These are phyloP conservation scores for Euplagia quadripunctaria DNA, from an alignment of 2,888 invertebrate genomes.

Conservation along the genomic window DNA sequence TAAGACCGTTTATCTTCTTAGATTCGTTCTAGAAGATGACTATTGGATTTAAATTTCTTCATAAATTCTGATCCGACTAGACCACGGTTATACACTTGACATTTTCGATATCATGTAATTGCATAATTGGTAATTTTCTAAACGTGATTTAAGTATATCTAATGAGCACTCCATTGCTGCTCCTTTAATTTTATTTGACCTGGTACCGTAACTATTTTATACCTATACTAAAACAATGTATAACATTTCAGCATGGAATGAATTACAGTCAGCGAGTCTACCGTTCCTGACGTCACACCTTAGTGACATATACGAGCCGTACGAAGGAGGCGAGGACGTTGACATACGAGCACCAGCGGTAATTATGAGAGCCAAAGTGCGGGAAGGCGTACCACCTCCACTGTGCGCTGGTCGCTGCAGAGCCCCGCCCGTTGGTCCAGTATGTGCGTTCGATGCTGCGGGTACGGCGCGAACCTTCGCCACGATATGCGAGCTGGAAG, in stretches of 20 bases:
- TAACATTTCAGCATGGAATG: constrained; percentile 71
- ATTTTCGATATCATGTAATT: no score
- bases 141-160: no score
- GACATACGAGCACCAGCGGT: constrained; percentile 63
- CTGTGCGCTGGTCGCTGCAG: constrained; percentile 78
- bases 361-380: constrained; percentile 65
- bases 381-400: constrained; percentile 80
- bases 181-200: no score
- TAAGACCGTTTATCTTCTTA: no score
- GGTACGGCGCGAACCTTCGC: constrained; percentile 87
- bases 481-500: constrained; percentile 86
- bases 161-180: no score
- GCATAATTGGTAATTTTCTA: no score
- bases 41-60: no score
- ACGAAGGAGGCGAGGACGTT: constrained; percentile 57
- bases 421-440: constrained; percentile 82
- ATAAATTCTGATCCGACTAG: no score
- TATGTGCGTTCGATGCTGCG: constrained; percentile 87
- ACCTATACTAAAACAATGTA: background rate
- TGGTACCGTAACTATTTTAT: background rate
- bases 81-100: no score
- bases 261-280: constrained; percentile 69
- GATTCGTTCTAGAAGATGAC: no score
- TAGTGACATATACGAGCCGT: constrained; percentile 65
- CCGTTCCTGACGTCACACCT: constrained; percentile 71